phyloP scores from a whole-genome alignment of 2,113 vertebrate genomes.

The Otus sunia region DNA sequence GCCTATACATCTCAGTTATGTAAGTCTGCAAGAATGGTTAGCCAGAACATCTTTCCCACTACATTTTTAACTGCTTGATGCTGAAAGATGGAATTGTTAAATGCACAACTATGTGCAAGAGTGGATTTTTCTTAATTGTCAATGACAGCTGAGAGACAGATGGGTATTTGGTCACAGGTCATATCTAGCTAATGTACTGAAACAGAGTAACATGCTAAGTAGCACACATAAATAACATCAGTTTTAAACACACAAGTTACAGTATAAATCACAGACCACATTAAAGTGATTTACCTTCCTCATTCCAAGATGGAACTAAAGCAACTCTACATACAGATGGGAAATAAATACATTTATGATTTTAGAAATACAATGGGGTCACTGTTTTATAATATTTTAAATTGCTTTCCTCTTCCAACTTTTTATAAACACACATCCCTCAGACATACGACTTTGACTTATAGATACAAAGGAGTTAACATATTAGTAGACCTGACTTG shows the following conservation, averaged over 20 bases:
- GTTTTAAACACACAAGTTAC: background rate
- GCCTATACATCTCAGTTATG: background rate
- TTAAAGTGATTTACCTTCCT: background rate
- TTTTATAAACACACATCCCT: background rate
- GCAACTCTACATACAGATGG: background rate
- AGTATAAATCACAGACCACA: background rate
- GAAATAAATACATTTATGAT: background rate
- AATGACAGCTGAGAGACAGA: background rate
- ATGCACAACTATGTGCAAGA: background rate
- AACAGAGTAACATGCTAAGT: background rate
- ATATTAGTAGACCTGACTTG: constrained; percentile 5
- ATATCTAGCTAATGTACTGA: background rate
- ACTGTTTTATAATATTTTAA: background rate
- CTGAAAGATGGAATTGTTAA: background rate
- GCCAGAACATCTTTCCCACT: background rate
- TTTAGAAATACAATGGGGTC: background rate
- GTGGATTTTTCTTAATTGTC: background rate
- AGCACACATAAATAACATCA: background rate
- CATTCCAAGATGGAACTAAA: background rate
- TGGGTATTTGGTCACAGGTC: background rate
- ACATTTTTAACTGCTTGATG: background rate
- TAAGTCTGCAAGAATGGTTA: background rate
- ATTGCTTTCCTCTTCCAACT: background rate
- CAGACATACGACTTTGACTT: background rate
- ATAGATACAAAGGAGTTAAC: background rate